These are phyloP conservation scores for Sciaenops ocellatus DNA, from an alignment of 2,797 vertebrate species.

Conservation along the genomic window DNA sequence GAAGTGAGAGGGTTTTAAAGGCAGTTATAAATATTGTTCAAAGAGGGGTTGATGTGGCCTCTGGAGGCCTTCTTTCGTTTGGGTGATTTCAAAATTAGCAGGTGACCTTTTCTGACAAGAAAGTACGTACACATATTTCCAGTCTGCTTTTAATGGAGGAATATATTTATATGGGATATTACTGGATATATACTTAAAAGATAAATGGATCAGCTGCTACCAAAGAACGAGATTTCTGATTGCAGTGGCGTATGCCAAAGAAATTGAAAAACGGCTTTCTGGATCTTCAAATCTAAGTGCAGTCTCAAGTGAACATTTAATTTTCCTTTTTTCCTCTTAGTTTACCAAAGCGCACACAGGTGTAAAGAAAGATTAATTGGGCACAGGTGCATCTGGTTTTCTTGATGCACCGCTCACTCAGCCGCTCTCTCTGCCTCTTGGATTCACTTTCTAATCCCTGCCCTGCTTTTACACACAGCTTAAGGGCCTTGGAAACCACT, in stretches of 20 bases:
- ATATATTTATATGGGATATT: not conserved
- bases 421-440: constrained; percentile 14
- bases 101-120: not conserved
- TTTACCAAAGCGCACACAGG: constrained; percentile 13
- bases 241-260: not conserved
- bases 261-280: not conserved
- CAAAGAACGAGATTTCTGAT: not conserved
- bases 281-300: not conserved
- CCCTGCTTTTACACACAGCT: constrained; percentile 26
- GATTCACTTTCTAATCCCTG: constrained; percentile 39
- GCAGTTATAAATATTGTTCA: no score
- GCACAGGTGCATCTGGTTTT: constrained; percentile 33
- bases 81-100: not conserved
- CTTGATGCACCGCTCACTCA: constrained; percentile 1
- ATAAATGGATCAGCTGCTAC: not conserved
- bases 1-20: no score
- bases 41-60: no score
- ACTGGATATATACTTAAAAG: not conserved
- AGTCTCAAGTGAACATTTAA: constrained; percentile 5
- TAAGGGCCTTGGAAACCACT: constrained; percentile 23
- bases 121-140: not conserved
- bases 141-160: not conserved
- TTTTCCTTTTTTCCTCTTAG: not conserved
- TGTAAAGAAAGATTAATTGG: constrained; percentile 23
- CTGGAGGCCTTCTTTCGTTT: not conserved